These are phyloP conservation scores for Denticeps clupeoides DNA, from an alignment of 2,797 vertebrate species.

Conservation along the genomic window DNA sequence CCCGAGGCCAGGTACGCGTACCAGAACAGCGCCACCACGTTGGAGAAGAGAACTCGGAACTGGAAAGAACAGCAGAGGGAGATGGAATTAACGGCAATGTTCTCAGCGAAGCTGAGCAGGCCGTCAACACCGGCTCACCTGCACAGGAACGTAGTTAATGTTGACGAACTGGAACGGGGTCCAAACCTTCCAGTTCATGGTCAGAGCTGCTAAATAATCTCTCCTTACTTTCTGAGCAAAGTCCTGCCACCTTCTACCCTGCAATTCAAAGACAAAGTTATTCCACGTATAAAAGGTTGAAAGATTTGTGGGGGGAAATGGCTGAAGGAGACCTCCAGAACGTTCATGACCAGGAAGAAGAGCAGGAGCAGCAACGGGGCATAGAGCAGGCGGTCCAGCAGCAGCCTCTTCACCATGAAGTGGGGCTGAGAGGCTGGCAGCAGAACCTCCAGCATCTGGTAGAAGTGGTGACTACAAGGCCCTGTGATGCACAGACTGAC, in stretches of 20 bases:
- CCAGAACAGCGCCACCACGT: conserved; percentile 76
- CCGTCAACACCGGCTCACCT: conserved; percentile 47
- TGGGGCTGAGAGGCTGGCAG: conserved; percentile 60
- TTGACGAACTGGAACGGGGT: conserved; percentile 79
- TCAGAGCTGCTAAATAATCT: conserved; percentile 70
- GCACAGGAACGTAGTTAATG: conserved; percentile 71
- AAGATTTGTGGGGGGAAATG: too few species aligned
- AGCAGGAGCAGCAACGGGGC: conserved; percentile 70
- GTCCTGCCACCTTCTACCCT: conserved; percentile 58
- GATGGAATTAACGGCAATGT: conserved; percentile 3
- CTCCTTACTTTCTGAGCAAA: conserved; percentile 54
- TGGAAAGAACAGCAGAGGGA: conserved; percentile 34
- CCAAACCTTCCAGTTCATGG: conserved; percentile 84
- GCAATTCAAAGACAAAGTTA: background rate
- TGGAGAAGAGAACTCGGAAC: conserved; percentile 81
- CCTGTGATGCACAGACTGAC: conserved; percentile 71
- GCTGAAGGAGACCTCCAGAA: conserved; percentile 86
- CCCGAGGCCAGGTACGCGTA: conserved; percentile 76
- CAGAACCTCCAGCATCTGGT: conserved; percentile 70
- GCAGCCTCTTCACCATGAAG: conserved; percentile 63
- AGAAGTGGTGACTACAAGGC: conserved; percentile 75
- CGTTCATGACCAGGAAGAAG: conserved; percentile 73
- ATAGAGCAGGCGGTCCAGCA: conserved; percentile 73
- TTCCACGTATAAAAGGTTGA: background rate
- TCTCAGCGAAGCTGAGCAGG: background rate